A percentile compares a stretch with the other conserved stretches of the same genome.
These are phyloP conservation scores for Gambelia wislizenii DNA, from an alignment of 2,797 vertebrate genomes.

Conservation along the genomic window DNA sequence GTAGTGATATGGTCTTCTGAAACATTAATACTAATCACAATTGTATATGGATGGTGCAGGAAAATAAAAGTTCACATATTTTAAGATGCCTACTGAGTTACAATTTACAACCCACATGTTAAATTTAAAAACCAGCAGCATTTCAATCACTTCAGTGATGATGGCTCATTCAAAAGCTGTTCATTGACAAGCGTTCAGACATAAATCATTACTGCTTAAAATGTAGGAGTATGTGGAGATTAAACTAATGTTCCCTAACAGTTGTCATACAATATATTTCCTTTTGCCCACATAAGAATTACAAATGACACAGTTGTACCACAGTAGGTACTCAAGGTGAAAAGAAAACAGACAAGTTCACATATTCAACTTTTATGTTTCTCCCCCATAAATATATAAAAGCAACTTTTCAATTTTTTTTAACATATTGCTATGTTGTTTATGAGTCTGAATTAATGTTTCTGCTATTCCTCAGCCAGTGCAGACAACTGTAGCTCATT, in stretches of 20 bases:
- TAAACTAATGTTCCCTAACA: not conserved
- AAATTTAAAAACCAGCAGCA: not conserved
- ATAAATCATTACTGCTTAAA: not conserved
- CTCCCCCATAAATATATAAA: not conserved
- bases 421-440: too few species aligned
- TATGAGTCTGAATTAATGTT: not conserved
- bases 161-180: not conserved
- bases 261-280: not conserved
- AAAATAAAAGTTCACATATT: not conserved
- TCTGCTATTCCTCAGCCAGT: not conserved
- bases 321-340: not conserved
- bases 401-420: not conserved
- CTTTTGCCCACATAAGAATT: not conserved
- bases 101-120: not conserved
- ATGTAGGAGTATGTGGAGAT: not conserved
- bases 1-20: constrained; percentile 39
- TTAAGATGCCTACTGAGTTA: not conserved
- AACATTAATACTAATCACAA: constrained; percentile 43
- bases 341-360: not conserved
- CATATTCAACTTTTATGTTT: not conserved
- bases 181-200: not conserved
- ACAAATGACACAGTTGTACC: not conserved
- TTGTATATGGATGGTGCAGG: constrained; percentile 18
- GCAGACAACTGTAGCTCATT: too few species aligned
- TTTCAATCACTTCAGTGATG: not conserved